Evolutionary conservation across 2,888 invertebrate genomes (phyloP).

Genomic region (Tyria jacobaeae): DNA sequence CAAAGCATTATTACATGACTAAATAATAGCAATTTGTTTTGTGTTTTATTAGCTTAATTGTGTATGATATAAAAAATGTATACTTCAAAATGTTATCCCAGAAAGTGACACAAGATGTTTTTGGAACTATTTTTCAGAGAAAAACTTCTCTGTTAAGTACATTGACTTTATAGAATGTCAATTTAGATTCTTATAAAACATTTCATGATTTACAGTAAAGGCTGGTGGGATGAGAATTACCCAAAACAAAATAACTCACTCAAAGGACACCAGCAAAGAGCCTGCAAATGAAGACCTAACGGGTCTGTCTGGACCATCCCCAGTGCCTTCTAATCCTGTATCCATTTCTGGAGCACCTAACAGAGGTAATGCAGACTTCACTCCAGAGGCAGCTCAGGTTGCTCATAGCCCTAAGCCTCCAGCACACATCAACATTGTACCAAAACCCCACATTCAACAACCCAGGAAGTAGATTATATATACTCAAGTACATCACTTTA

Average conservation of each 20-base stretch:
- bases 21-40: too few relatives aligned
- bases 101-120: too few relatives aligned
- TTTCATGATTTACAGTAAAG: constrained; percentile 89
- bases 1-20: too few relatives aligned
- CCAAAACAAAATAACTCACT: constrained; percentile 92
- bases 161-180: too few relatives aligned
- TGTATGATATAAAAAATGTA: too few relatives aligned
- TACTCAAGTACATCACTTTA: constrained; percentile 22
- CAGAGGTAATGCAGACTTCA: constrained; percentile 93
- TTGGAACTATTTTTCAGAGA: too few relatives aligned
- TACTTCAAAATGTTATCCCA: too few relatives aligned
- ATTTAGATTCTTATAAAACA: neutral
- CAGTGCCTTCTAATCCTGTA: constrained; percentile 91
- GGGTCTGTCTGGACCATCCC: constrained; percentile 90
- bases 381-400: constrained; percentile 94
- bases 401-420: constrained; percentile 94
- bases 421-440: constrained; percentile 87
- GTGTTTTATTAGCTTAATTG: too few relatives aligned
- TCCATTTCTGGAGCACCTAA: constrained; percentile 93
- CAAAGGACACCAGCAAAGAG: constrained; percentile 88
- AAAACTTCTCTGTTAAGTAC: too few relatives aligned
- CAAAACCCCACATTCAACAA: constrained; percentile 92
- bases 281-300: constrained; percentile 90
- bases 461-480: constrained; percentile 91
- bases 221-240: constrained; percentile 97